phyloP scores from a whole-genome alignment of 2,888 invertebrate genomes.

The Cryptus armator region DNA sequence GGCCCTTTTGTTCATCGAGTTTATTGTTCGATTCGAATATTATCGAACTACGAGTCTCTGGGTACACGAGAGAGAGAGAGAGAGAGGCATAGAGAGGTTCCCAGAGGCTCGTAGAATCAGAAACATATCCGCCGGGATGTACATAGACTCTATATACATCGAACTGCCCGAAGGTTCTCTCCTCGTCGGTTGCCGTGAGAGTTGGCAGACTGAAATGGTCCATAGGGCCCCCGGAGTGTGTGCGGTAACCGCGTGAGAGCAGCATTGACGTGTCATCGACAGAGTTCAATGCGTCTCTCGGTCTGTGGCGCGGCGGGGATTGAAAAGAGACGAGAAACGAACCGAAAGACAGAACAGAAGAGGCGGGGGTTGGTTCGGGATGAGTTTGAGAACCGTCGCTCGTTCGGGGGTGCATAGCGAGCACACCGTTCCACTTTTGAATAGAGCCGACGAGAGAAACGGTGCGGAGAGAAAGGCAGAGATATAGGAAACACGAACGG shows the following conservation, averaged over 20 bases:
- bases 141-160: not conserved
- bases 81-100: slow-evolving; percentile 11
- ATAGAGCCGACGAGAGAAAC: slow-evolving; percentile 47
- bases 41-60: slow-evolving; percentile 52
- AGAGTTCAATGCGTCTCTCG: slow-evolving; percentile 47
- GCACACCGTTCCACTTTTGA: slow-evolving; percentile 61
- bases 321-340: not conserved
- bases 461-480: slow-evolving; percentile 34
- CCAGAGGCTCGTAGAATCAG: slow-evolving; percentile 27
- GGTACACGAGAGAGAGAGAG: slow-evolving; percentile 28
- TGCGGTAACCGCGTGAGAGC: slow-evolving; percentile 38
- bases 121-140: not conserved
- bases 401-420: slow-evolving; percentile 59
- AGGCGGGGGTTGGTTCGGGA: slow-evolving; percentile 10
- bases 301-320: not conserved
- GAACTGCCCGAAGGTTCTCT: slow-evolving; percentile 33
- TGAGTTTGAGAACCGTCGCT: slow-evolving; percentile 15
- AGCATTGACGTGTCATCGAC: slow-evolving; percentile 60
- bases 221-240: not conserved
- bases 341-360: slow-evolving; percentile 13
- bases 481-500: slow-evolving; percentile 43
- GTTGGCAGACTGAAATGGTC: slow-evolving; percentile 55
- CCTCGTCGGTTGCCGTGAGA: slow-evolving; percentile 5
- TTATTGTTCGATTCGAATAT: slow-evolving; percentile 65
- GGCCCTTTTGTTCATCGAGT: slow-evolving; percentile 58